phyloP scores from a whole-genome alignment of 2,888 invertebrate species.

The Tridacna gigas region DNA sequence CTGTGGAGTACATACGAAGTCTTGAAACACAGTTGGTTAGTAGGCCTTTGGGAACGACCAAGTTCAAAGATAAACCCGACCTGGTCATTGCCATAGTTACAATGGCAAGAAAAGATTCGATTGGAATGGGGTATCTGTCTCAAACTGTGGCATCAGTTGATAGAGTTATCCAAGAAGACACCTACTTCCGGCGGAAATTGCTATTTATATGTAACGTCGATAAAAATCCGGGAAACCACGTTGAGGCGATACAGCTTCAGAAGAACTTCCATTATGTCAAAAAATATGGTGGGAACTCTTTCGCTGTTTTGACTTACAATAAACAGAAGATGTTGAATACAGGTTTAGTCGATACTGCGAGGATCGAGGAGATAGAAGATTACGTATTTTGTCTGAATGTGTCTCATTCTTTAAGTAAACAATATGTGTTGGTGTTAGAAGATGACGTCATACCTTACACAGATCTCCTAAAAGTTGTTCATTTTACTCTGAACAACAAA shows the following conservation, averaged over 20 bases:
- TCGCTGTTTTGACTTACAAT: background rate
- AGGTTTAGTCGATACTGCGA: background rate
- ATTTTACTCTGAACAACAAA: conserved; percentile 8
- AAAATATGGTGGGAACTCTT: background rate
- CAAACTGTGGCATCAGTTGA: conserved; percentile 18
- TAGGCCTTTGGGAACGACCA: background rate
- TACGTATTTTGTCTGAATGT: conserved; percentile 26
- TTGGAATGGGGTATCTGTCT: conserved; percentile 14
- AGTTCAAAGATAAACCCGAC: background rate
- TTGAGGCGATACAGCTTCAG: conserved; percentile 18
- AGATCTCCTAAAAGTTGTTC: background rate
- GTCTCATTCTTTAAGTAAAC: background rate
- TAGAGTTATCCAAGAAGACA: background rate
- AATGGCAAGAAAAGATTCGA: conserved; percentile 16
- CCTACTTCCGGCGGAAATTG: background rate
- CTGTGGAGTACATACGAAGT: conserved; percentile 6
- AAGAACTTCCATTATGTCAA: conserved; percentile 7
- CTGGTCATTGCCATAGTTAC: conserved; percentile 29
- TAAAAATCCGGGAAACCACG: conserved; percentile 18
- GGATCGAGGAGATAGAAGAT: conserved; percentile 24
- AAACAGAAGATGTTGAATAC: background rate
- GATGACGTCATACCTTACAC: conserved; percentile 25
- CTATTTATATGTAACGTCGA: conserved; percentile 24
- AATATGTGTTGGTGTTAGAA: conserved; percentile 21
- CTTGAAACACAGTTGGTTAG: background rate